Conservation (phyloP, 2,797 vertebrate genomes). For the Poecilia velifera region DNA sequence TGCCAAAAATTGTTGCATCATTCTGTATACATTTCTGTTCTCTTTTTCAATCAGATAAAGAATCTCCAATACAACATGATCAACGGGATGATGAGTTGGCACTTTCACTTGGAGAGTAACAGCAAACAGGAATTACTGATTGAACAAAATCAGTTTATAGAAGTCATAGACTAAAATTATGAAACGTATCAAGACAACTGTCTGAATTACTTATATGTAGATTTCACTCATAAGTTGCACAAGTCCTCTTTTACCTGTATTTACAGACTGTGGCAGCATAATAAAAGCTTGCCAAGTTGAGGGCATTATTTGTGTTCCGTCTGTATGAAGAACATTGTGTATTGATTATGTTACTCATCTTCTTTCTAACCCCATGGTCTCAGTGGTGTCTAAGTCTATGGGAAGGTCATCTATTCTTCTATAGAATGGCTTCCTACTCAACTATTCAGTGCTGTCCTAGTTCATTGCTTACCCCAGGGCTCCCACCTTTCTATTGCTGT, state of each 20-base stretch:
- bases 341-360: constrained; percentile 64
- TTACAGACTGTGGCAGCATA: constrained; percentile 31
- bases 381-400: constrained; percentile 41
- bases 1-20: background rate
- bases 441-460: constrained; percentile 23
- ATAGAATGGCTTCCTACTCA: constrained; percentile 31
- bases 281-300: constrained; percentile 43
- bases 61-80: background rate
- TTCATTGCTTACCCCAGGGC: constrained; percentile 33
- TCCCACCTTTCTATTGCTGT: constrained; percentile 35
- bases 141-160: constrained; percentile 4
- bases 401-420: constrained; percentile 66
- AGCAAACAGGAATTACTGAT: background rate
- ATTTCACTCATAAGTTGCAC: constrained; percentile 34
- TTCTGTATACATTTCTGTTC: background rate
- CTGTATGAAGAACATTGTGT: constrained; percentile 52
- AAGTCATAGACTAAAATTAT: background rate
- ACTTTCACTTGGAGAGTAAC: background rate
- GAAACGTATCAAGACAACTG: constrained; percentile 11
- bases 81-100: background rate
- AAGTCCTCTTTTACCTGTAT: constrained; percentile 40
- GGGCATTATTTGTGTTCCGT: constrained; percentile 33
- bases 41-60: background rate
- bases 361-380: constrained; percentile 41
- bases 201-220: constrained; percentile 17